These are phyloP conservation scores for Brachystomella parvula DNA, from an alignment of 1,140 invertebrate genomes.

Conservation along the genomic window DNA sequence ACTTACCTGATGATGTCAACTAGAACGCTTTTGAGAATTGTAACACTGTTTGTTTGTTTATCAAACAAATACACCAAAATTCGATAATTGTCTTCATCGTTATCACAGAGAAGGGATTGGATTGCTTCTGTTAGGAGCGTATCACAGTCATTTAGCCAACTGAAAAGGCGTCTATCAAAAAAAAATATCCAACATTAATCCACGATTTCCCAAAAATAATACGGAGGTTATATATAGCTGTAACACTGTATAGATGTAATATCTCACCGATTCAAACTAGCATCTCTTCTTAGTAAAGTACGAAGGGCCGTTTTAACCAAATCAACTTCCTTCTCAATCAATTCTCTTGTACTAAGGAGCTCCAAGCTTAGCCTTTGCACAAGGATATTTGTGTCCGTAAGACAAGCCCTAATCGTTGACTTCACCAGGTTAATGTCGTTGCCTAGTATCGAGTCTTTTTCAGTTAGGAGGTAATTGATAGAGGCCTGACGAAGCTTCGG, in stretches of 20 bases:
- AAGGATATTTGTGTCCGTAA: conserved; percentile 72
- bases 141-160: conserved; percentile 5
- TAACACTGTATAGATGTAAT: background rate
- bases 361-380: conserved; percentile 83
- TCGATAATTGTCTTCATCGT: conserved; percentile 50
- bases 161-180: conserved; percentile 10
- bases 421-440: conserved; percentile 10
- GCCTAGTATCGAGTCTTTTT: background rate
- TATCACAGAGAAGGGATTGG: conserved; percentile 10
- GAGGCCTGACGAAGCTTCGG: conserved; percentile 15
- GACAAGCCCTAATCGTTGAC: conserved; percentile 57
- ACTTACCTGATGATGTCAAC: conserved; percentile 70
- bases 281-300: conserved; percentile 78
- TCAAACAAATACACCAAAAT: conserved; percentile 80
- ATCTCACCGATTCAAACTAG: conserved; percentile 65
- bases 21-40: conserved; percentile 76
- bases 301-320: conserved; percentile 70
- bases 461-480: conserved; percentile 25
- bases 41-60: conserved; percentile 73
- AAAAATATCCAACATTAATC: conserved; percentile 44
- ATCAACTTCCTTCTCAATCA: conserved; percentile 59
- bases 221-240: too few relatives aligned
- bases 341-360: conserved; percentile 60
- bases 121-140: conserved; percentile 2
- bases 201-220: too few relatives aligned